Percentiles rank a stretch among this genome's conserved stretches.
Conservation (phyloP, 2,797 vertebrate genomes). For the Astyanax mexicanus region DNA sequence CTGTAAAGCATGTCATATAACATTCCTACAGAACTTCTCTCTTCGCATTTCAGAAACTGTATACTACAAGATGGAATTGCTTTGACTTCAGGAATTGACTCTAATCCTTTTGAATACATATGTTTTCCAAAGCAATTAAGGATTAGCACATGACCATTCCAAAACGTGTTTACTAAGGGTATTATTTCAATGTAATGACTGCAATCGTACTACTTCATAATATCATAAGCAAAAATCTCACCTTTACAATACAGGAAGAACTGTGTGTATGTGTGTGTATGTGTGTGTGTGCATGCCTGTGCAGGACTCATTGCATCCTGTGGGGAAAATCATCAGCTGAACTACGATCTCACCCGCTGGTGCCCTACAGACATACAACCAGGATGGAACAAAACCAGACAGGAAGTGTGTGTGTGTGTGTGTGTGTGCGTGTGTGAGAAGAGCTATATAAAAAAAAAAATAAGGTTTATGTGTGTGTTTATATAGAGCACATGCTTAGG, state of each 20-base stretch:
- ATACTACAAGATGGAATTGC: no score
- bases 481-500: background rate
- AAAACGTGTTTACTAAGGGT: no score
- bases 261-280: conserved; percentile 8
- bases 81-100: no score
- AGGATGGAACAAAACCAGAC: conserved; percentile 32
- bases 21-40: no score
- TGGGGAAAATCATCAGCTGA: conserved; percentile 66
- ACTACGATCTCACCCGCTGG: conserved; percentile 57
- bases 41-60: no score
- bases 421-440: background rate
- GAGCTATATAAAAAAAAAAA: background rate
- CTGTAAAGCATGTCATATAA: no score
- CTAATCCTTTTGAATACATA: no score
- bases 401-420: conserved; percentile 39
- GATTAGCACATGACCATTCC: no score
- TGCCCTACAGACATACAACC: conserved; percentile 29
- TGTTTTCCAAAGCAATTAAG: no score
- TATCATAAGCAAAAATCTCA: background rate
- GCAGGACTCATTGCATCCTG: conserved; percentile 62
- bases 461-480: background rate
- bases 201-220: no score
- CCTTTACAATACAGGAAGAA: background rate
- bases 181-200: background rate
- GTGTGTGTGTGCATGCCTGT: conserved; percentile 31